Conservation (phyloP, 2,797 vertebrate genomes). For the Sparus aurata region DNA sequence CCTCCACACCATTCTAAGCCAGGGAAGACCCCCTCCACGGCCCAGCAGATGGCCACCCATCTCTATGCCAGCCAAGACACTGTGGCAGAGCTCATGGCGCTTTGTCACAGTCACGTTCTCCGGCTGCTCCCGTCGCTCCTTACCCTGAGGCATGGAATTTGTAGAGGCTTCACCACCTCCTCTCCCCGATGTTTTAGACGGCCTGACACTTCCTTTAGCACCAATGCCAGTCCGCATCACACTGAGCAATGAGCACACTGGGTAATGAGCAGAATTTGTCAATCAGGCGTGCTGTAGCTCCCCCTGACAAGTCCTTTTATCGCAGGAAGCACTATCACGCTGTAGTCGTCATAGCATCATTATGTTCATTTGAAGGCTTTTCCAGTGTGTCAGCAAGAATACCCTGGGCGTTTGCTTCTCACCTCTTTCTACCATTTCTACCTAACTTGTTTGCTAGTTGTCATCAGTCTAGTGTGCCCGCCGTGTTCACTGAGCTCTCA, state of each 20-base stretch:
- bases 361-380: constrained; percentile 70
- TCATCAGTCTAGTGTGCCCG: constrained; percentile 60
- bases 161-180: constrained; percentile 59
- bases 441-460: constrained; percentile 72
- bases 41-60: constrained; percentile 80
- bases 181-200: constrained; percentile 54
- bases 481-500: constrained; percentile 69
- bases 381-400: constrained; percentile 62
- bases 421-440: constrained; percentile 52
- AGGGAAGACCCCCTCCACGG: constrained; percentile 76
- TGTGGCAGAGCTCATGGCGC: constrained; percentile 65
- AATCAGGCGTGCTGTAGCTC: constrained; percentile 62
- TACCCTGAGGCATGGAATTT: constrained; percentile 58
- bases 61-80: constrained; percentile 64
- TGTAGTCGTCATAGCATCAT: constrained; percentile 64
- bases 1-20: constrained; percentile 59
- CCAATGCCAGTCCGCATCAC: constrained; percentile 62
- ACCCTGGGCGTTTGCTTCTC: constrained; percentile 50
- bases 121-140: constrained; percentile 62
- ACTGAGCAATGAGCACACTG: constrained; percentile 65
- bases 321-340: constrained; percentile 52
- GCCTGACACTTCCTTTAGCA: constrained; percentile 57
- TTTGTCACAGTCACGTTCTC: constrained; percentile 78
- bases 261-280: constrained; percentile 80
- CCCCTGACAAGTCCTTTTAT: constrained; percentile 56